Conservation (phyloP, 2,797 vertebrate species). For the Helicolenus hilgendorfi region DNA sequence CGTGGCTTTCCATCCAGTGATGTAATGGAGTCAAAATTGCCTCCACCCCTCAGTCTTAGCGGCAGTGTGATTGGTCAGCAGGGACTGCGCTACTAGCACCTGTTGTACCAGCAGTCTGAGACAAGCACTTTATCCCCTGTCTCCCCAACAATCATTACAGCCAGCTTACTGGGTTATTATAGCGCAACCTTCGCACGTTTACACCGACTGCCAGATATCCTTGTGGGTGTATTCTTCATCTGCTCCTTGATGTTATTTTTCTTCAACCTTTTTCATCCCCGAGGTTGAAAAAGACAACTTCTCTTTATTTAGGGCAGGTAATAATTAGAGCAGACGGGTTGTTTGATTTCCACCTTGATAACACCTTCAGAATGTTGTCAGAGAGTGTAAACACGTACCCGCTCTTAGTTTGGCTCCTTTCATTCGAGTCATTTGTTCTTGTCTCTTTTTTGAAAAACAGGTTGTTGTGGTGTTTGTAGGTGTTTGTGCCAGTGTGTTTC, state of each 20-base stretch:
- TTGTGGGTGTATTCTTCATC: conserved; percentile 79
- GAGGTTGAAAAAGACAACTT: conserved; percentile 82
- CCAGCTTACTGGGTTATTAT: conserved; percentile 87
- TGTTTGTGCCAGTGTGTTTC: conserved; percentile 33
- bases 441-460: conserved; percentile 82
- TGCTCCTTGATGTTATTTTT: conserved; percentile 82
- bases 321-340: conserved; percentile 87
- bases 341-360: conserved; percentile 89
- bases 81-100: conserved; percentile 75
- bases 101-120: conserved; percentile 82
- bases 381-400: conserved; percentile 83
- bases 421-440: conserved; percentile 87
- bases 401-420: conserved; percentile 84
- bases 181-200: conserved; percentile 85
- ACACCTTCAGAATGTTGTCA: conserved; percentile 86
- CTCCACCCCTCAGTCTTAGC: conserved; percentile 38
- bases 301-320: conserved; percentile 86
- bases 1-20: conserved; percentile 52
- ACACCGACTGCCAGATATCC: conserved; percentile 82
- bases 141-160: conserved; percentile 88
- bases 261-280: conserved; percentile 79
- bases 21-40: conserved; percentile 54
- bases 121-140: conserved; percentile 86
- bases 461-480: conserved; percentile 76
- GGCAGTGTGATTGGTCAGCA: conserved; percentile 60